Evolutionary conservation across 2,888 invertebrate species (phyloP).

Genomic region (Bombylius discolor): DNA sequence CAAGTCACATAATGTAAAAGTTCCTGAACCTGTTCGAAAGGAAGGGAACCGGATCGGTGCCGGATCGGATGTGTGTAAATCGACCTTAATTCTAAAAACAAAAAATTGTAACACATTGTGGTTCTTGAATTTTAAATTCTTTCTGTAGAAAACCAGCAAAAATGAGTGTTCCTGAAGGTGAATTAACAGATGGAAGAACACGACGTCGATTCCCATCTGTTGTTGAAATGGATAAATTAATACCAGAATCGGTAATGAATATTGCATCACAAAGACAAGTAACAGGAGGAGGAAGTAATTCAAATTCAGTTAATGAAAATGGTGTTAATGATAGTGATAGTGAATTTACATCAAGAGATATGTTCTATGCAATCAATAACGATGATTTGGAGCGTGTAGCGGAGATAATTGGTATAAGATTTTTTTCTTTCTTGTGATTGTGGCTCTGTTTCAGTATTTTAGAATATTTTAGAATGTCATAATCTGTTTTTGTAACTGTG

Average conservation of each 20-base stretch:
- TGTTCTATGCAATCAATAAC: slow-evolving; percentile 35
- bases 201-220: not conserved
- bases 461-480: no score
- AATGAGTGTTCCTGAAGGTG: slow-evolving; percentile 37
- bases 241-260: slow-evolving; percentile 35
- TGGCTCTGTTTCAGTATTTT: no score
- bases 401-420: slow-evolving; percentile 30
- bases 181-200: not conserved
- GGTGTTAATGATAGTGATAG: not conserved
- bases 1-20: no score
- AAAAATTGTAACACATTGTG: no score
- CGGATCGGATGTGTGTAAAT: no score
- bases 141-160: slow-evolving; percentile 39
- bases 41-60: no score
- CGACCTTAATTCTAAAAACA: no score
- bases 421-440: not conserved
- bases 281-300: not conserved
- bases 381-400: slow-evolving; percentile 36
- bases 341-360: slow-evolving; percentile 30
- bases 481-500: not conserved
- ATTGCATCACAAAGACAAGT: slow-evolving; percentile 18
- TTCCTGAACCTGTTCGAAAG: no score
- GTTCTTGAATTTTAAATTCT: not conserved
- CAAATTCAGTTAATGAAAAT: not conserved
- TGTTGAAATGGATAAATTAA: slow-evolving; percentile 27